Conservation (phyloP, 2,113 vertebrate species). For the Strix uralensis region DNA sequence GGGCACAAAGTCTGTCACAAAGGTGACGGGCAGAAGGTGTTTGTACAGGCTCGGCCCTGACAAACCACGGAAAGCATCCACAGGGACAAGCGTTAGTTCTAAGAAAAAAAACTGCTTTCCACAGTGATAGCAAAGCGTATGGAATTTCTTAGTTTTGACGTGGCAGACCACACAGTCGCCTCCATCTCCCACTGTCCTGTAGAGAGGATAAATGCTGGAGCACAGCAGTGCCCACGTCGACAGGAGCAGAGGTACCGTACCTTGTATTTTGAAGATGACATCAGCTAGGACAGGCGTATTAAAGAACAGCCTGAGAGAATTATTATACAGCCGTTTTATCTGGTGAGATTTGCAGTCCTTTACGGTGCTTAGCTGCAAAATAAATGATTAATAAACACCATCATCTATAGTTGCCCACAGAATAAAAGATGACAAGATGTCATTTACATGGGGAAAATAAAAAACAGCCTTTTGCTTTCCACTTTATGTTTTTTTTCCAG, state of each 20-base stretch:
- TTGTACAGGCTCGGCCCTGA: not conserved
- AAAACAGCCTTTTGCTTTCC: not conserved
- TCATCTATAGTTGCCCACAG: not conserved
- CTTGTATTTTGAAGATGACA: constrained; percentile 98
- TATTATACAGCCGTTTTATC: constrained; percentile 71
- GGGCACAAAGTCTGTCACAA: not conserved
- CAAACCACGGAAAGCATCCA: not conserved
- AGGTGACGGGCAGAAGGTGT: not conserved
- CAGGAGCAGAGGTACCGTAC: constrained; percentile 40
- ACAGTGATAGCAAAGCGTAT: not conserved
- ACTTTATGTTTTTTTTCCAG: not conserved
- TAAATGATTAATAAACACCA: not conserved
- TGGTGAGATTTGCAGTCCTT: constrained; percentile 70
- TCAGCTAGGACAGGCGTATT: constrained; percentile 92
- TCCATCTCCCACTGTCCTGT: not conserved
- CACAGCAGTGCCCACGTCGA: fast-evolving
- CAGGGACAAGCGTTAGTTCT: fast-evolving
- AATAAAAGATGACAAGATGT: not conserved
- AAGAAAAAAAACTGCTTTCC: not conserved
- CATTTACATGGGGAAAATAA: not conserved
- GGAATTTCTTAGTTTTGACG: not conserved
- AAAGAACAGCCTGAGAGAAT: constrained; percentile 90
- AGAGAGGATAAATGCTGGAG: not conserved
- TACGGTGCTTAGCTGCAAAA: constrained; percentile 57
- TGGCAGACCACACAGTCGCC: not conserved